A percentile compares a stretch with the other conserved stretches of the same genome.
Evolutionary conservation across 1,140 invertebrate species (phyloP).

Genomic region (Drosophila yakuba): DNA sequence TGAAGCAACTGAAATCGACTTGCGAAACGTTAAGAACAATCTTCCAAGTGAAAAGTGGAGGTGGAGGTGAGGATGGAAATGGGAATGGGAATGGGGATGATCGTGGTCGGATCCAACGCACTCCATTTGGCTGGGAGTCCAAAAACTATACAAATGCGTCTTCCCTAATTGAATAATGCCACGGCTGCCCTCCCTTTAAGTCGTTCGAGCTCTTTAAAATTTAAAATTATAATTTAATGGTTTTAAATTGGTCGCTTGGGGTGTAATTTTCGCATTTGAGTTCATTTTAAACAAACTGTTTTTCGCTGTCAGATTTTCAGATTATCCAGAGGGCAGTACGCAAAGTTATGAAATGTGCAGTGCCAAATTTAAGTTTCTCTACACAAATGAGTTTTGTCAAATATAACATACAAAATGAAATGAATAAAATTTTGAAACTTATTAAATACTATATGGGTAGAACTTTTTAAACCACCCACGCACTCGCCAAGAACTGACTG

Average conservation of each 20-base stretch:
- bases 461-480: slow-evolving; percentile 50
- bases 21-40: slow-evolving; percentile 30
- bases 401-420: too few relatives aligned
- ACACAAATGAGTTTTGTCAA: too few relatives aligned
- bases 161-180: slow-evolving; percentile 52
- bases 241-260: slow-evolving; percentile 81
- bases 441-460: too few relatives aligned
- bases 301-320: slow-evolving; percentile 49
- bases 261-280: slow-evolving; percentile 83
- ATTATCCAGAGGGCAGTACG: slow-evolving; percentile 24
- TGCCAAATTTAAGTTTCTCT: too few relatives aligned
- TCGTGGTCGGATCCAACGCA: slow-evolving; percentile 34
- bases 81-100: not conserved
- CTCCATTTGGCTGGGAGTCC: slow-evolving; percentile 40
- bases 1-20: slow-evolving; percentile 34
- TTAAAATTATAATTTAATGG: slow-evolving; percentile 84
- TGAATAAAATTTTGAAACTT: too few relatives aligned
- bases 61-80: not conserved
- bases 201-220: slow-evolving; percentile 69
- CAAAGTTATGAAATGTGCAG: not conserved
- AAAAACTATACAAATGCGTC: slow-evolving; percentile 50
- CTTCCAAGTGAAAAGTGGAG: slow-evolving; percentile 16
- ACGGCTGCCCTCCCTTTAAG: slow-evolving; percentile 30
- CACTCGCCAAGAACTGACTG: slow-evolving; percentile 13
- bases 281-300: slow-evolving; percentile 69